Evolutionary conservation across 2,113 vertebrate genomes (phyloP), one percentile per base, ranked within the genome.

Genomic region (Aphelocoma coerulescens): DNA sequence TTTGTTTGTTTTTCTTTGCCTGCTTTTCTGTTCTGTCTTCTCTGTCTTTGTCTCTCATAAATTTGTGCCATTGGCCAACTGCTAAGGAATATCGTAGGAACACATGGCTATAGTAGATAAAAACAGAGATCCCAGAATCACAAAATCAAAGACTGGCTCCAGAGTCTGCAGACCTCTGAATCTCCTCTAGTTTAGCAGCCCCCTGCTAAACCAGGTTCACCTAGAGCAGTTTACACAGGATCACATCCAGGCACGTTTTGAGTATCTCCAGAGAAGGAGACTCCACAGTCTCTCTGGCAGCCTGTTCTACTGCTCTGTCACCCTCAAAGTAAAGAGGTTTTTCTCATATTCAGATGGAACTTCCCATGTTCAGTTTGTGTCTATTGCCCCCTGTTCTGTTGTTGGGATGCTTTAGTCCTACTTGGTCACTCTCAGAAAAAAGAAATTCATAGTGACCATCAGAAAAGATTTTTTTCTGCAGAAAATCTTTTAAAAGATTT

Each of bases 81-180:
- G 9, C 30, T 82, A 20, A 51, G 33, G 44, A 61, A 9, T 18
- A 43, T 20, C 26, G 33, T 3, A 51, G 27, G 24, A 75, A 17
- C 1, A 1, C 13, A 5, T 0, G 1, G 21, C 37, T 57, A 4
- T 14, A 43, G 15, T 5, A 2, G 2, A 43, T 43, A 68, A 33
- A 55, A 73, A 7, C 3, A 51, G 51, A 85, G 12, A 35, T 16
- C 39, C 20, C 39, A 48, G 54, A n/a, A 28, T 16, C 13, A 35
- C 39, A 26, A 46, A 54, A 32, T 49, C 62, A 26, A 23, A 39
- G 23, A 48, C 6, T n/a, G 24, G 27, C 32, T 73, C 32, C 35
- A 27, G 52, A 58, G 35, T 26, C 48, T 49, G 48, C 24, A 6
- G 21, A 35, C 6, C 35, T 39, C 33, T 37, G 61, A 19, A 74